Base-by-base conservation (phyloP, 1,140 invertebrate species). In the Caerostris extrusa region DNA sequence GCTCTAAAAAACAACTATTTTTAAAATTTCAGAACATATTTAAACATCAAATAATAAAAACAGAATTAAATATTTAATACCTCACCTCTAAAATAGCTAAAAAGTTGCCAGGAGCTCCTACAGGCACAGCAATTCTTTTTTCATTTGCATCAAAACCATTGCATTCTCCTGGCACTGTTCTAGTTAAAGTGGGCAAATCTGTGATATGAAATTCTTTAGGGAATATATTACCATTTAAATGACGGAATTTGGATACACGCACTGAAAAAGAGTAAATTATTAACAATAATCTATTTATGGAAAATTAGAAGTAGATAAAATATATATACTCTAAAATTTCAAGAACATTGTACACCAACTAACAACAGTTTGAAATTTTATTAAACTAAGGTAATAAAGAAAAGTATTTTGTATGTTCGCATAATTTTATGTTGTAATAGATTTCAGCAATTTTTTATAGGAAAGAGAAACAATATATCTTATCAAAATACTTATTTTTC, bases 191-290 rank as follows among this genome's bases (percentile, higher is more conserved):
- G 83, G 98, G 97, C 86, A 99, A 97, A 95, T 99, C 99, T 95
- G 99, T 98, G 95, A 99, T 98, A 95, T 99, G 98, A 0, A 97
- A 97, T 19, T 98, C 98, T 96, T 98, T 98, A 96, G 99, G 98
- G 7, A 97, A 97, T 3, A 98, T 97, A 7, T 98, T 98, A 58
- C 98, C 98, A 96, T 99, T 99, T 94, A 99, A 96, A 95, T 99
- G 98, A 12, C 98, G 97, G 95, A 98, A 99, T 96, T 99, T 99
- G 0, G 98, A 98, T 82, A 98, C 98, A 95, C 98, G 97, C 77
- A 98, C 97, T 98, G 95, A 12, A 95, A 96, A 95, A 94, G 85
- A 6, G 14, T 67, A 19, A 91, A n/a, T 91, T 94, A 34, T 34
- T 34, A 34, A 34, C 34, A 34, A 34, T 34, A 34, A 34, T 34